Evolutionary conservation across 2,113 vertebrate genomes (phyloP).

Genomic region (Periophthalmus modestus): DNA sequence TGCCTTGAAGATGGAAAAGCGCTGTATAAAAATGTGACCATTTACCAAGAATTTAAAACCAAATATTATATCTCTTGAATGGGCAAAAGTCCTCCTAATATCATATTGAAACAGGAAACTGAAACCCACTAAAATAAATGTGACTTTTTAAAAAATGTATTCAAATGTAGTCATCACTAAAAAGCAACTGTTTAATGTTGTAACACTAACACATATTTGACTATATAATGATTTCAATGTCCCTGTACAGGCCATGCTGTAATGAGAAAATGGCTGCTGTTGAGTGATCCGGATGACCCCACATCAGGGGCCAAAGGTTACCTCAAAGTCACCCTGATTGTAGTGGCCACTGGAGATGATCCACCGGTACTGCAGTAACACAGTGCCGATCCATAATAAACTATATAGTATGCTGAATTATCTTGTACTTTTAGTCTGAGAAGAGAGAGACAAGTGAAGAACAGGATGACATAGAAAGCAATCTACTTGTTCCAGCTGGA

Average conservation of each 20-base stretch:
- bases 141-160: too few relatives aligned
- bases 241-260: conserved; percentile 83
- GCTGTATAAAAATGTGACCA: too few relatives aligned
- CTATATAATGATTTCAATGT: not conserved
- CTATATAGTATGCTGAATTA: not conserved
- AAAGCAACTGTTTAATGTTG: not conserved
- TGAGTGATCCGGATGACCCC: conserved; percentile 89
- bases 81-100: too few relatives aligned
- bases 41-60: too few relatives aligned
- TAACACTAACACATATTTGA: not conserved
- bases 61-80: too few relatives aligned
- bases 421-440: conserved; percentile 76
- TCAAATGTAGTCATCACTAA: too few relatives aligned
- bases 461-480: conserved; percentile 91
- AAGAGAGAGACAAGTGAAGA: conserved; percentile 81
- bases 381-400: not conserved
- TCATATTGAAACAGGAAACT: not conserved
- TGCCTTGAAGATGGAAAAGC: too few relatives aligned
- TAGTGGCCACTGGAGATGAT: conserved; percentile 91
- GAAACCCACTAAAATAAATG: too few relatives aligned
- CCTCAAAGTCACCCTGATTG: conserved; percentile 93
- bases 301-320: conserved; percentile 89
- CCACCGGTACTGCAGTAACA: conserved; percentile 76
- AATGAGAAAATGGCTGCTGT: conserved; percentile 94
- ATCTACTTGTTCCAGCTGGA: conserved; percentile 90